These are phyloP conservation scores for Mechanitis mazaeus DNA, from an alignment of 2,888 invertebrate genomes.

Conservation along the genomic window DNA sequence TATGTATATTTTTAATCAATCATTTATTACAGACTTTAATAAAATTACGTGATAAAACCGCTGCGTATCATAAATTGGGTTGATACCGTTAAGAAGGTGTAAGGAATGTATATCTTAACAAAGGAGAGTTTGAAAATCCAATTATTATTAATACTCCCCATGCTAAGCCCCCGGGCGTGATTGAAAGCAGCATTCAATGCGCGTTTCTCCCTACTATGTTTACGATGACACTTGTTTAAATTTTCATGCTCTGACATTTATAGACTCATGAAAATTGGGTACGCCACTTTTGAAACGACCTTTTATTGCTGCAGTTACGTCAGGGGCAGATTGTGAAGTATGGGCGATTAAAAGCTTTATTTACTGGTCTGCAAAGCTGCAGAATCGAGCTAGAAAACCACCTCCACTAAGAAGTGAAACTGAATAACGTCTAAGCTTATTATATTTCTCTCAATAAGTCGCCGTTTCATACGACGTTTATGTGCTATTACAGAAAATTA, in stretches of 20 bases:
- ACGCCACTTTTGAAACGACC: slow-evolving; percentile 38
- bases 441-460: slow-evolving; percentile 52
- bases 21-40: too few relatives aligned
- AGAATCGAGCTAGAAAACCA: slow-evolving; percentile 41
- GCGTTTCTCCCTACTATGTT: slow-evolving; percentile 31
- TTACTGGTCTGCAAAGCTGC: slow-evolving; percentile 44
- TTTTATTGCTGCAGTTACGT: slow-evolving; percentile 44
- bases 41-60: neutral
- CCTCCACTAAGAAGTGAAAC: slow-evolving; percentile 50
- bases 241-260: slow-evolving; percentile 48
- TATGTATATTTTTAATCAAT: too few relatives aligned
- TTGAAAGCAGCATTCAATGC: slow-evolving; percentile 16
- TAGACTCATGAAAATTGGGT: slow-evolving; percentile 40
- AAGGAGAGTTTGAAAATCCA: slow-evolving; percentile 3
- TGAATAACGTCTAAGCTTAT: slow-evolving; percentile 52
- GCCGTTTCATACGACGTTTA: slow-evolving; percentile 48
- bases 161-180: slow-evolving; percentile 11
- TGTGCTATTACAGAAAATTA: slow-evolving; percentile 46
- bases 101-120: neutral
- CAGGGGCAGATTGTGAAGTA: slow-evolving; percentile 61
- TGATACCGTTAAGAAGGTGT: neutral
- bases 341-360: slow-evolving; percentile 55
- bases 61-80: neutral
- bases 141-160: slow-evolving; percentile 3
- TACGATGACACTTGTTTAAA: slow-evolving; percentile 43